Conservation (phyloP, 1,140 invertebrate genomes). For the Hyposmocoma kahamanoa region DNA sequence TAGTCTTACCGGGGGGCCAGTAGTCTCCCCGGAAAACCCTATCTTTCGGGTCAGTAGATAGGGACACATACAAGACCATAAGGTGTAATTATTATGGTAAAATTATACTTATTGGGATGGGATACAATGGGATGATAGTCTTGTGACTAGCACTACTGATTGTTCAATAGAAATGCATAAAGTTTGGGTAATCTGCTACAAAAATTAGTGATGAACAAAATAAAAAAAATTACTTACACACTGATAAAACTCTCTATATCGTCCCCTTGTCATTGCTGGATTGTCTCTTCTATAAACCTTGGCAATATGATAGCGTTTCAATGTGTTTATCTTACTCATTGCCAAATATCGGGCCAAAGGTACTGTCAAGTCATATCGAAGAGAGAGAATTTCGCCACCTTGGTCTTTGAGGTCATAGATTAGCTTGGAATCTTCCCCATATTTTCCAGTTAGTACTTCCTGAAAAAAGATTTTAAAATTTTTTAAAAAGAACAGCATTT, state of each 20-base stretch:
- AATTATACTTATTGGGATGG: too few relatives aligned
- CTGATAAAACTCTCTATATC: constrained; percentile 99
- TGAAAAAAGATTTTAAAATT: constrained; percentile 61
- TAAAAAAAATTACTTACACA: constrained; percentile 85
- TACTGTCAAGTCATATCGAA: constrained; percentile 94
- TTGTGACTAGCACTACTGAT: too few relatives aligned
- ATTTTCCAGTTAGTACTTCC: constrained; percentile 99
- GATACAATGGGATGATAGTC: too few relatives aligned
- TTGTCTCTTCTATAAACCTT: constrained; percentile 99
- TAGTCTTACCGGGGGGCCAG: too few relatives aligned
- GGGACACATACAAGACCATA: too few relatives aligned
- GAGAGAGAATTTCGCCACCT: constrained; percentile 95
- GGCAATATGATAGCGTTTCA: constrained; percentile 96
- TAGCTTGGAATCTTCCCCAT: constrained; percentile 99
- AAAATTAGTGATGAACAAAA: too few relatives aligned
- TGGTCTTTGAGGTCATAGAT: constrained; percentile 99
- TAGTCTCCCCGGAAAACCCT: too few relatives aligned
- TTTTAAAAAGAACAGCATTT: too few relatives aligned
- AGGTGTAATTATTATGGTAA: too few relatives aligned
- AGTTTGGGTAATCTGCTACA: too few relatives aligned
- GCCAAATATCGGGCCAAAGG: constrained; percentile 98
- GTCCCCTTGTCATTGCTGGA: constrained; percentile 95
- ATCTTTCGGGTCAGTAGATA: too few relatives aligned
- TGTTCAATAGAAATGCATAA: too few relatives aligned
- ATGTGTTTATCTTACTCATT: constrained; percentile 96